Conservation (phyloP, 2,888 invertebrate species). For the Catotricha subobsoleta region DNA sequence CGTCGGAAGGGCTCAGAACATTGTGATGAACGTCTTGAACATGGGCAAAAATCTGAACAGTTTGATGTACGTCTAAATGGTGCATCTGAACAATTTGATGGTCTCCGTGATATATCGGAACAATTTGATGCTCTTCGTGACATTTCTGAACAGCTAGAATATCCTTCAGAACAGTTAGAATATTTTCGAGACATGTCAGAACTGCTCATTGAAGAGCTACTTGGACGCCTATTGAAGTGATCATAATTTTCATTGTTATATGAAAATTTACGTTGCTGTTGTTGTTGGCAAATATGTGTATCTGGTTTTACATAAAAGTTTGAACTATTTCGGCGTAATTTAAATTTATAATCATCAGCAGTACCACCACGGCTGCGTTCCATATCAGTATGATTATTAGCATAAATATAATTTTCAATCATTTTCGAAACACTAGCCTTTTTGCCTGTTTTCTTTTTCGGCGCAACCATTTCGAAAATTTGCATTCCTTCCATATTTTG, state of each 20-base stretch:
- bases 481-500: slow-evolving; percentile 49
- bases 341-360: slow-evolving; percentile 9
- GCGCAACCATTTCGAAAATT: slow-evolving; percentile 62
- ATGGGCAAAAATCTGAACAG: slow-evolving; percentile 23
- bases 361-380: slow-evolving; percentile 27
- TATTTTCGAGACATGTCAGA: slow-evolving; percentile 17
- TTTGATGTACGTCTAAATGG: slow-evolving; percentile 9
- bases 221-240: slow-evolving; percentile 34
- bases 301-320: slow-evolving; percentile 31
- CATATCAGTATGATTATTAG: slow-evolving; percentile 21
- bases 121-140: slow-evolving; percentile 27
- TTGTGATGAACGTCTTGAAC: slow-evolving; percentile 23
- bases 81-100: slow-evolving; percentile 20
- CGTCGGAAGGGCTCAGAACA: slow-evolving; percentile 24
- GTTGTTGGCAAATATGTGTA: slow-evolving; percentile 14
- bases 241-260: slow-evolving; percentile 10
- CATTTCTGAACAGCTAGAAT: slow-evolving; percentile 19
- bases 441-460: slow-evolving; percentile 51
- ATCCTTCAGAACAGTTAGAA: slow-evolving; percentile 28
- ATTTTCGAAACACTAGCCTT: slow-evolving; percentile 42
- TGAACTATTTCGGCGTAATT: slow-evolving; percentile 30
- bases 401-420: slow-evolving; percentile 43
- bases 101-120: slow-evolving; percentile 20
- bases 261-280: slow-evolving; percentile 9
- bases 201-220: slow-evolving; percentile 43